A percentile compares a stretch with the other conserved stretches of the same genome.
phyloP scores from a whole-genome alignment of 1,140 invertebrate species.

The Drosophila dunni region DNA sequence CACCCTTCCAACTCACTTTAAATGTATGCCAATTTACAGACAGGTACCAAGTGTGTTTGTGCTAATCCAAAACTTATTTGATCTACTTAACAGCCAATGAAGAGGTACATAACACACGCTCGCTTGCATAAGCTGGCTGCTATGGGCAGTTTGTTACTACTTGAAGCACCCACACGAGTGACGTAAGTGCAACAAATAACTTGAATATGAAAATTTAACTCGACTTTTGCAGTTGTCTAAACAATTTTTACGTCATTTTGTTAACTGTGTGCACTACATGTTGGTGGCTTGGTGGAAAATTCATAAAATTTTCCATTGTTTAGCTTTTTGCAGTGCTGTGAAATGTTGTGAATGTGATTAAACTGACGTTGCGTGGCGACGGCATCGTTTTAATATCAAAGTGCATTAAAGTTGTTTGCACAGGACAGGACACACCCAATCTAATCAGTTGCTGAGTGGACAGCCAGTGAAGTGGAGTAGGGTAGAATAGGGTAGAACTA shows the following conservation, averaged over 20 bases:
- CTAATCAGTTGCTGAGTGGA: slow-evolving; percentile 16
- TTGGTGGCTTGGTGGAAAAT: not conserved
- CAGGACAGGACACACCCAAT: slow-evolving; percentile 37
- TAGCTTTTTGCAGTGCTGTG: slow-evolving; percentile 30
- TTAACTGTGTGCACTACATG: slow-evolving; percentile 18
- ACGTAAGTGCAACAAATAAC: slow-evolving; percentile 60
- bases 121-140: slow-evolving; percentile 23
- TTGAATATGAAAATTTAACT: slow-evolving; percentile 22
- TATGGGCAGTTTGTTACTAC: not conserved
- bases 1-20: not conserved
- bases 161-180: slow-evolving; percentile 37
- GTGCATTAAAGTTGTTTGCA: slow-evolving; percentile 14
- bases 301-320: slow-evolving; percentile 53
- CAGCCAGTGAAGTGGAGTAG: not conserved
- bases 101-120: not conserved
- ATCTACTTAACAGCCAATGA: slow-evolving; percentile 23
- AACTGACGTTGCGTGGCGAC: slow-evolving; percentile 19
- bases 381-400: slow-evolving; percentile 20
- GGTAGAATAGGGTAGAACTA: not conserved
- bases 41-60: slow-evolving; percentile 21
- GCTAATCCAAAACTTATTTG: slow-evolving; percentile 46
- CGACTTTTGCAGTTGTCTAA: slow-evolving; percentile 43
- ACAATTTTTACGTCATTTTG: slow-evolving; percentile 66
- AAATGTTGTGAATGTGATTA: slow-evolving; percentile 39
- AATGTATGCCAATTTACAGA: slow-evolving; percentile 13